phyloP scores from a whole-genome alignment of 2,888 invertebrate genomes.

The Hydriomena furcata region DNA sequence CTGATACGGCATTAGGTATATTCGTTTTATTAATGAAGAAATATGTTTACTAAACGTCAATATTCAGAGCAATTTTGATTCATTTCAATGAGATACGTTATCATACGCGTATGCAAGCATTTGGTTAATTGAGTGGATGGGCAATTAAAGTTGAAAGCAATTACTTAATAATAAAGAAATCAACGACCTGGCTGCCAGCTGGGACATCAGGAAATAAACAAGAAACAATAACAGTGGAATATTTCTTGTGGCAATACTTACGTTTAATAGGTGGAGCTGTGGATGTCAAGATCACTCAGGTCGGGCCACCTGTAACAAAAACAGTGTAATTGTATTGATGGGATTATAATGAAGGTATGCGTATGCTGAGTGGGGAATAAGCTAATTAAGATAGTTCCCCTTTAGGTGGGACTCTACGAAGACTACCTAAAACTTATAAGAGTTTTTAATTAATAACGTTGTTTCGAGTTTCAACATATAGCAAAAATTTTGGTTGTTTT shows the following conservation, averaged over 20 bases:
- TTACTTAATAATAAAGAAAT: constrained; percentile 43
- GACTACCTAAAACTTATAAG: too few relatives aligned
- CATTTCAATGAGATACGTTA: constrained; percentile 51
- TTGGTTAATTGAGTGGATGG: constrained; percentile 40
- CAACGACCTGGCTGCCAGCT: constrained; percentile 43
- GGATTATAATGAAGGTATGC: constrained; percentile 44
- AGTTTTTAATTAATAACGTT: too few relatives aligned
- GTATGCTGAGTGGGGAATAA: constrained; percentile 3
- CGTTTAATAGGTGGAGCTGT: constrained; percentile 71
- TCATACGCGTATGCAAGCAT: constrained; percentile 44
- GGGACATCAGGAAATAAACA: constrained; percentile 38
- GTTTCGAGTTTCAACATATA: too few relatives aligned
- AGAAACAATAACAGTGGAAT: constrained; percentile 25
- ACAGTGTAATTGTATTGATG: constrained; percentile 48
- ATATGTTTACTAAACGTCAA: constrained; percentile 40
- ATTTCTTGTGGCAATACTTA: constrained; percentile 48
- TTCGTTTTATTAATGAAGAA: constrained; percentile 31
- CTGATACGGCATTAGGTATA: constrained; percentile 27
- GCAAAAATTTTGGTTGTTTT: too few relatives aligned
- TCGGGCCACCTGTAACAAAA: constrained; percentile 71
- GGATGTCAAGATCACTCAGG: constrained; percentile 72
- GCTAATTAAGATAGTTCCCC: constrained; percentile 1
- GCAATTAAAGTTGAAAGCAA: constrained; percentile 21
- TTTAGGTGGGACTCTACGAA: too few relatives aligned
- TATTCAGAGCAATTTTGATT: constrained; percentile 59